A percentile compares a stretch with the other conserved stretches of the same genome.
These are phyloP conservation scores for Peromyscus aztecus DNA, from an alignment of 2,797 vertebrate species.

Conservation along the genomic window DNA sequence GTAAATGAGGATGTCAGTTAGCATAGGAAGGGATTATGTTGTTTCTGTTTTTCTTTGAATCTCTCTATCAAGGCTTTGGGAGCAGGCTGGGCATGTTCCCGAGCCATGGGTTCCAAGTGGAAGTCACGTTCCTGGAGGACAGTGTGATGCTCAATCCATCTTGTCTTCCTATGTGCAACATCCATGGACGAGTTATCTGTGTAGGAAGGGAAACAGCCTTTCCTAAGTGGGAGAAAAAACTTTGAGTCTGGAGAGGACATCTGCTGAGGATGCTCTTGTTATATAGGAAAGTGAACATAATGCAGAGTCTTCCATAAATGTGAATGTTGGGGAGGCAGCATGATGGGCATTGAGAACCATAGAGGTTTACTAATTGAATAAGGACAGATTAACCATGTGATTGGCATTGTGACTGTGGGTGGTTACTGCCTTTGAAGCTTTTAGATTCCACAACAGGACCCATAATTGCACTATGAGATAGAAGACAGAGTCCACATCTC, in stretches of 20 bases:
- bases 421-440: not conserved
- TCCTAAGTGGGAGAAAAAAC: not conserved
- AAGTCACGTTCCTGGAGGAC: not conserved
- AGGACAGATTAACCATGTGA: not conserved
- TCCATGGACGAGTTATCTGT: not conserved
- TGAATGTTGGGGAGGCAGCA: not conserved
- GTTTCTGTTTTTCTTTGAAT: not conserved
- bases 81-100: not conserved
- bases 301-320: rapidly evolving
- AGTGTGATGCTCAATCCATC: not conserved
- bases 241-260: not conserved
- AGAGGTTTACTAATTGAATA: not conserved
- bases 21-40: not conserved
- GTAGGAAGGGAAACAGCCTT: not conserved
- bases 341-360: not conserved
- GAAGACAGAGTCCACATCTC: not conserved
- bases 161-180: not conserved
- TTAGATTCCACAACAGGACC: not conserved
- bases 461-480: not conserved
- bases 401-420: not conserved
- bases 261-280: not conserved
- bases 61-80: not conserved
- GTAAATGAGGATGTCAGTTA: not conserved
- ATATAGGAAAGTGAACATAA: not conserved
- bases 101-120: not conserved